phyloP scores from a whole-genome alignment of 2,113 vertebrate genomes.

The Drymodes brunneopygia region DNA sequence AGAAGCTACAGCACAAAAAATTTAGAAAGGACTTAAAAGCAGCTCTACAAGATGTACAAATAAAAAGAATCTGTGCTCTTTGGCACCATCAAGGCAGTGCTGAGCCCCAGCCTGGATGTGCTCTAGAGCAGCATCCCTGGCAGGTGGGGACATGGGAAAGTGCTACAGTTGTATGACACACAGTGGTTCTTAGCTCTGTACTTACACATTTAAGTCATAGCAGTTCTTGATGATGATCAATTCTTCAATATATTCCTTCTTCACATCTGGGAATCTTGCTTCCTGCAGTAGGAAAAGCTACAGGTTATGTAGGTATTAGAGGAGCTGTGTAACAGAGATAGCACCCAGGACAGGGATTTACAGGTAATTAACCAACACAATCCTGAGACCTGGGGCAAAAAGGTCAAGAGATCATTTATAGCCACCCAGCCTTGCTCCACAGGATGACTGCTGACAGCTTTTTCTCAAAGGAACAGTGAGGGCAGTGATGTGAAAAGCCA shows the following conservation, averaged over 20 bases:
- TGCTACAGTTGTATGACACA: not conserved
- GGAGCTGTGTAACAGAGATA: not conserved
- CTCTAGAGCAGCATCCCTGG: not conserved
- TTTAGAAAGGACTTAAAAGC: not conserved
- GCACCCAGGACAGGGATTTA: not conserved
- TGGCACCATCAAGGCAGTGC: not conserved
- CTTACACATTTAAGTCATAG: conserved; percentile 81
- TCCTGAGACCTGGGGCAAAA: not conserved
- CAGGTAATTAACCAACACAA: not conserved
- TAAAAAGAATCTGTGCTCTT: not conserved
- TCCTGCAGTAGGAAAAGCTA: conserved; percentile 64
- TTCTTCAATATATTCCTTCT: conserved; percentile 74
- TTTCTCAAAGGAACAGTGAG: not conserved
- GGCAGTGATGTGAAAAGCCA: not conserved
- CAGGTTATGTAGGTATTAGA: not conserved
- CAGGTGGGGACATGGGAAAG: not conserved
- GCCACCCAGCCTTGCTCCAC: not conserved
- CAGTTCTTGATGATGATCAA: conserved; percentile 76
- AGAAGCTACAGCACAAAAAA: not conserved
- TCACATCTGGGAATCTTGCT: conserved; percentile 79
- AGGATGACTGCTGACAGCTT: not conserved
- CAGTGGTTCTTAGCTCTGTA: not conserved
- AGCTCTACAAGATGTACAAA: not conserved
- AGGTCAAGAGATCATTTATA: not conserved
- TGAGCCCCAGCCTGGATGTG: not conserved